phyloP scores from a whole-genome alignment of 2,113 vertebrate genomes.

The Eolophus roseicapilla region DNA sequence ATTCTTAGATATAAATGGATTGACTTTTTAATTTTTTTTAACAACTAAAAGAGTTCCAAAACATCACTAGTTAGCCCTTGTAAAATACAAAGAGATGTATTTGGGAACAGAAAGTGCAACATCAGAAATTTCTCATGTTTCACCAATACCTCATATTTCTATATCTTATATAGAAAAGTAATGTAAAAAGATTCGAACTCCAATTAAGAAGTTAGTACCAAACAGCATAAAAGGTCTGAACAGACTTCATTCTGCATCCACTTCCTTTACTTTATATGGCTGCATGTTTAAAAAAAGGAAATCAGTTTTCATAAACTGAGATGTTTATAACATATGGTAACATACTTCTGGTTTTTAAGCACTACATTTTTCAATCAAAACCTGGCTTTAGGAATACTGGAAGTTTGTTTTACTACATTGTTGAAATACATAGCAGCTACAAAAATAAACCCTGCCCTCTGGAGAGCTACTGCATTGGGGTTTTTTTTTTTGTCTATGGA shows the following conservation, averaged over 20 bases:
- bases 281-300: conserved; percentile 14
- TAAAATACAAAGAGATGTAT: background rate
- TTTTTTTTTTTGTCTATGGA: background rate
- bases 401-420: conserved; percentile 7
- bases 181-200: background rate
- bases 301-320: background rate
- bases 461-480: background rate
- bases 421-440: background rate
- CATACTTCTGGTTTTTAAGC: conserved; percentile 25
- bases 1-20: background rate
- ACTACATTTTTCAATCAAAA: conserved; percentile 36
- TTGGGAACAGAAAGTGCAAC: background rate
- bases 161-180: background rate
- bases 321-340: conserved; percentile 51
- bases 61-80: background rate
- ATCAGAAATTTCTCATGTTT: background rate
- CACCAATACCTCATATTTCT: background rate
- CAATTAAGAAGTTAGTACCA: background rate
- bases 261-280: conserved; percentile 17
- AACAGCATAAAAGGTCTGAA: background rate
- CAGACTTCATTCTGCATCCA: background rate
- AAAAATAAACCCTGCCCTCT: conserved; percentile 12
- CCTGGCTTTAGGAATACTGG: background rate
- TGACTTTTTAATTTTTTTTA: background rate
- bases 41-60: background rate